Percentiles rank a stretch among this genome's conserved stretches.
Evolutionary conservation across 2,113 vertebrate species (phyloP).

Genomic region (Heloderma charlesbogerti): DNA sequence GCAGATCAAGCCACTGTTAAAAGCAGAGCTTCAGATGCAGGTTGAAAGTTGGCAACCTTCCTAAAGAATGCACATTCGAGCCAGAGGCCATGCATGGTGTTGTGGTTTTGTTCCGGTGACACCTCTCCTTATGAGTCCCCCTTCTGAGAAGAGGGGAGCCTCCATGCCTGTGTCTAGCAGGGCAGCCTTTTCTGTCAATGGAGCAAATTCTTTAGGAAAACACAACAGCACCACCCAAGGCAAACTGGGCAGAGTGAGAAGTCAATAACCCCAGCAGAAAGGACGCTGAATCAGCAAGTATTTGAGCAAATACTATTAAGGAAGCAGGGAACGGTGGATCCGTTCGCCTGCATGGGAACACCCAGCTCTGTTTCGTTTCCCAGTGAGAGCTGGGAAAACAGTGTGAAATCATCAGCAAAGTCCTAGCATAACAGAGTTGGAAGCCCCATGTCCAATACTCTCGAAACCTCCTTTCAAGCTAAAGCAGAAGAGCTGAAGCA

Average conservation of each 20-base stretch:
- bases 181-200: constrained; percentile 43
- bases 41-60: too few species aligned
- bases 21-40: neutral
- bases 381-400: constrained; percentile 12
- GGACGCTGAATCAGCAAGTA: constrained; percentile 23
- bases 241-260: constrained; percentile 43
- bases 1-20: neutral
- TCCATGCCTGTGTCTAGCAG: constrained; percentile 38
- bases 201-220: constrained; percentile 15
- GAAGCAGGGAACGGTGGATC: constrained; percentile 43
- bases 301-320: constrained; percentile 52
- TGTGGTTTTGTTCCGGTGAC: constrained; percentile 6
- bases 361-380: constrained; percentile 45
- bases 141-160: accelerated
- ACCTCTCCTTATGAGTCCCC: neutral
- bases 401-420: constrained; percentile 42
- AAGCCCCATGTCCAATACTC: neutral
- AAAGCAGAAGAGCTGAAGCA: neutral
- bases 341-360: constrained; percentile 32
- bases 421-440: neutral
- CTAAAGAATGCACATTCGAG: neutral
- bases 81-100: neutral
- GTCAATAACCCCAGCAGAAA: constrained; percentile 52
- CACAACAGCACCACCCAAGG: constrained; percentile 18
- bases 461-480: neutral